Evolutionary conservation across 2,797 vertebrate species (phyloP).

Genomic region (Acanthornis magna): DNA sequence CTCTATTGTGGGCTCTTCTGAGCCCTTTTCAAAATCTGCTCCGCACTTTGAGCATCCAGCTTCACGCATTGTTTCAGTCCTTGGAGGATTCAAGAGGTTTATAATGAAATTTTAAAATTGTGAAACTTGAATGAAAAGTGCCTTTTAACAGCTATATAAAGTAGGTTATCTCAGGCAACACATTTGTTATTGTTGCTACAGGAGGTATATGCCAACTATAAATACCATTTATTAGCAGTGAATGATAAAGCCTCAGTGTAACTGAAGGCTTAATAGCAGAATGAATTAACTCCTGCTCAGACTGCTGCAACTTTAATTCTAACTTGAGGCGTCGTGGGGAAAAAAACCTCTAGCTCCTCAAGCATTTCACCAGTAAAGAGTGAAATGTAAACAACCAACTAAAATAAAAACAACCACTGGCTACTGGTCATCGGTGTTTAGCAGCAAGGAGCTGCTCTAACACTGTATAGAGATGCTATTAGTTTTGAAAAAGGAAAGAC

Average conservation of each 20-base stretch:
- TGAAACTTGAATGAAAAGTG: slow-evolving; percentile 57
- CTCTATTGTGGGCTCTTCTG: not conserved
- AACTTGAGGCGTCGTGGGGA: slow-evolving; percentile 38
- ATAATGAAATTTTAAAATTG: slow-evolving; percentile 59
- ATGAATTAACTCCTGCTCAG: slow-evolving; percentile 68
- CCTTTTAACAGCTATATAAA: slow-evolving; percentile 58
- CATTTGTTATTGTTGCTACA: slow-evolving; percentile 70
- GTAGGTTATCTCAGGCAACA: slow-evolving; percentile 62
- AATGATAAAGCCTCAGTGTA: slow-evolving; percentile 59
- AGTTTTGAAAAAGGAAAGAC: not conserved
- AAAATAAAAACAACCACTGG: not conserved
- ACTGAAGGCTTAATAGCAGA: slow-evolving; percentile 66
- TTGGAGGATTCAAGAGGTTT: slow-evolving; percentile 51
- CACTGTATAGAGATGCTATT: not conserved
- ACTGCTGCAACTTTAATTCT: slow-evolving; percentile 65
- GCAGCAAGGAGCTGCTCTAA: not conserved
- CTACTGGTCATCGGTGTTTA: not conserved
- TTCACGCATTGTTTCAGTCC: slow-evolving; percentile 40
- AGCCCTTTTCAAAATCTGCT: slow-evolving; percentile 25
- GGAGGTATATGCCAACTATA: slow-evolving; percentile 61
- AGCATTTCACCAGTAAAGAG: not conserved
- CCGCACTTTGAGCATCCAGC: slow-evolving; percentile 16
- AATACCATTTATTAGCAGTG: slow-evolving; percentile 61
- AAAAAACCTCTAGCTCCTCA: not conserved
- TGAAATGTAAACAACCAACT: not conserved